Evolutionary conservation across 2,888 invertebrate species (phyloP), one percentile per base, ranked within the genome.

Genomic region (Sphecodes monilicornis): DNA sequence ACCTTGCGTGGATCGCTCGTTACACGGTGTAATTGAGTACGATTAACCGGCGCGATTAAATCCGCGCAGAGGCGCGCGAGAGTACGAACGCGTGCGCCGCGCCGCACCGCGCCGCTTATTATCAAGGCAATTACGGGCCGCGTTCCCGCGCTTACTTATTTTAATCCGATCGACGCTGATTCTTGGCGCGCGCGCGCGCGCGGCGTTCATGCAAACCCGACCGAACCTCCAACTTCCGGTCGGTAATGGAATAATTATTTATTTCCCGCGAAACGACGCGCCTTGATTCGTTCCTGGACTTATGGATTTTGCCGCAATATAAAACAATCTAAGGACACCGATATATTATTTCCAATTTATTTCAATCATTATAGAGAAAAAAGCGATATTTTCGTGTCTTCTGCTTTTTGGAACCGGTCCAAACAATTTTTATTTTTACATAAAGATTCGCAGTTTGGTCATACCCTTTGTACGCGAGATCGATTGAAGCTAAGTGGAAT

Each of bases 201-300:
- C 57, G 41, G 26, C 75, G 41, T 82, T 75, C 54, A 39, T 10
- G 29, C 64, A 66, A 75, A 81, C 36, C 18, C 46, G 50, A 50
- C 26, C 1, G 36, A 66, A 46, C 26, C 8, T 57, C n/a, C 16
- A 2, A 39, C 26, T 1, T 18, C 8, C n/a, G 29, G 39, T 36
- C 16, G 8, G 32, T 13, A n/a, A 26, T 10, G 29, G 11, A 32
- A 57, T 41, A 64, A 79, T 85, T 64, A 76, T 82, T 79, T 82
- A 69, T 76, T 78, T 70, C 32, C 39, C 8, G 46, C 4, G 39
- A 11, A 3, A 5, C 36, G 36, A 36, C 2, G 3, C 36, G 36
- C n/a, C n/a, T n/a, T n/a, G n/a, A n/a, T n/a, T 50, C 50, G 50
- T 50, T 50, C 8, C 50, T n/a, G n/a, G 10, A 8, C 8, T n/a